These are phyloP conservation scores for Pygathrix nemaeus DNA, from an alignment of 2,113 vertebrate species.

Conservation along the genomic window DNA sequence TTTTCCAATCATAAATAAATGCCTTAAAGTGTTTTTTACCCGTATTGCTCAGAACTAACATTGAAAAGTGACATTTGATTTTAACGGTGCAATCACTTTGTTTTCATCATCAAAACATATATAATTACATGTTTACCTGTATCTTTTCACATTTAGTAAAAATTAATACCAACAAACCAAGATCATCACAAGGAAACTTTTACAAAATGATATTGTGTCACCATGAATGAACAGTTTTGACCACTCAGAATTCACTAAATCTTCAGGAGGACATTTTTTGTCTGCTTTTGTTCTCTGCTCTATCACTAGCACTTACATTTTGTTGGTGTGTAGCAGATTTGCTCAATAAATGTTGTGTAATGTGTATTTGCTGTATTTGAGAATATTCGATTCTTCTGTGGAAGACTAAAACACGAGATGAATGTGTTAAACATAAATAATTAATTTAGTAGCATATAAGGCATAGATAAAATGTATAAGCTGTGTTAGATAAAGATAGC, in stretches of 20 bases:
- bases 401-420: not conserved
- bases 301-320: not conserved
- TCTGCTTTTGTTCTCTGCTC: not conserved
- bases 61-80: constrained; percentile 36
- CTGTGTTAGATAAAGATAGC: not conserved
- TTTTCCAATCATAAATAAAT: not conserved
- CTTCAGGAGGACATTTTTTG: not conserved
- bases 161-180: not conserved
- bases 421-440: not conserved
- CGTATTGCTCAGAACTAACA: not conserved
- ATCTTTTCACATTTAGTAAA: not conserved
- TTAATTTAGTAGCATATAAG: constrained; percentile 1
- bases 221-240: not conserved
- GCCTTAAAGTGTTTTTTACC: not conserved
- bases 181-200: not conserved
- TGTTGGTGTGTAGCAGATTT: not conserved
- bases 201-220: not conserved
- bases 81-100: not conserved
- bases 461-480: not conserved
- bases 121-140: not conserved
- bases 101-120: not conserved
- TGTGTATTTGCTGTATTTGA: not conserved
- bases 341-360: not conserved
- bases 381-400: constrained; percentile 11
- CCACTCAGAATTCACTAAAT: not conserved